Conservation (phyloP, 1,140 invertebrate species). For the Cataglyphis hispanica region DNA sequence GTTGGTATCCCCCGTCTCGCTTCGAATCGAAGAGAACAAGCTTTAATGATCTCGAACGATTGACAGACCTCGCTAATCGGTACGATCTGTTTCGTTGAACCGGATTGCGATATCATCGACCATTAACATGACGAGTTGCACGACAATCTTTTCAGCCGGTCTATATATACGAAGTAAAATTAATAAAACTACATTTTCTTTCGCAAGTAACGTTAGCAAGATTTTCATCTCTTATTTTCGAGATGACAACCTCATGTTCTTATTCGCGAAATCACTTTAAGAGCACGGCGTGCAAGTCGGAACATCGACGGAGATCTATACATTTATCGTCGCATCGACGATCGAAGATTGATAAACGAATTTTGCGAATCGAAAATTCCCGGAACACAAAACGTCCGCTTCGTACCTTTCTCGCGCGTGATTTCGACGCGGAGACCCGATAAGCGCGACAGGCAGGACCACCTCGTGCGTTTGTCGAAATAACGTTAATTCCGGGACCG, state of each 20-base stretch:
- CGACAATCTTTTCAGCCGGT: not conserved
- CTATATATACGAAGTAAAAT: not conserved
- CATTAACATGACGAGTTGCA: not conserved
- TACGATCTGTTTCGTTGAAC: slow-evolving; percentile 29
- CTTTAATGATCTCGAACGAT: slow-evolving; percentile 45
- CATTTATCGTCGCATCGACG: not conserved
- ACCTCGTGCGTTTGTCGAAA: slow-evolving; percentile 44
- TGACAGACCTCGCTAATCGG: not conserved
- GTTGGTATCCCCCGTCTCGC: slow-evolving; percentile 35
- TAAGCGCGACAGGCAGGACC: slow-evolving; percentile 27
- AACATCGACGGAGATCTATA: not conserved
- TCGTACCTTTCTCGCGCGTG: slow-evolving; percentile 17
- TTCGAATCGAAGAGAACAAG: slow-evolving; percentile 41
- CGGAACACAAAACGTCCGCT: not conserved
- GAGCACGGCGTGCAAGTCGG: not conserved
- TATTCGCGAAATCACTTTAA: slow-evolving; percentile 24
- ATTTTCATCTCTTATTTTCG: not conserved
- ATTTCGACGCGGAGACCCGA: slow-evolving; percentile 29
- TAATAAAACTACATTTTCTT: not conserved
- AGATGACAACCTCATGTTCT: not conserved
- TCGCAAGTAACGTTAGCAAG: not conserved
- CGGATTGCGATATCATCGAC: slow-evolving; percentile 28
- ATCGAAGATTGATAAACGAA: slow-evolving; percentile 50
- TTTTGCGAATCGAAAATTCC: slow-evolving; percentile 43
- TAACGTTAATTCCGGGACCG: slow-evolving; percentile 68